Percentiles rank a stretch among this genome's conserved stretches.
Evolutionary conservation across 2,888 invertebrate genomes (phyloP).

Genomic region (Megaustenia siamemsis): DNA sequence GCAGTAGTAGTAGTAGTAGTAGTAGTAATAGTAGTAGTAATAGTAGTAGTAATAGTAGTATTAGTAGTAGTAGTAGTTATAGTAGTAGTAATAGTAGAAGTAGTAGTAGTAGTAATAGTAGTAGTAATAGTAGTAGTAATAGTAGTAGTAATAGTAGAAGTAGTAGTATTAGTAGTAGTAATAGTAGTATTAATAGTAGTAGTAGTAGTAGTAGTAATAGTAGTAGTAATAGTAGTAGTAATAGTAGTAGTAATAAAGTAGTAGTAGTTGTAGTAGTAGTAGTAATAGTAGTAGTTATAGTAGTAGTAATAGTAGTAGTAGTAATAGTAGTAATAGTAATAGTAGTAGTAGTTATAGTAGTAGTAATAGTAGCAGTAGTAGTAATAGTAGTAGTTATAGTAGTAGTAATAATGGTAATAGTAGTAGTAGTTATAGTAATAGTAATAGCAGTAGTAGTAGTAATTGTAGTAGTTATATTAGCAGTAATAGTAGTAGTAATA

Average conservation of each 20-base stretch:
- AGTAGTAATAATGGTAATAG: not conserved
- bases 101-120: conserved; percentile 47
- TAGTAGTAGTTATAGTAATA: not conserved
- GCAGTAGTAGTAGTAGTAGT: not conserved
- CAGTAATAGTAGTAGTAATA: not conserved
- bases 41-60: not conserved
- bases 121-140: conserved; percentile 48
- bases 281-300: conserved; percentile 32
- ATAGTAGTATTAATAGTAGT: conserved; percentile 49
- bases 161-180: conserved; percentile 16
- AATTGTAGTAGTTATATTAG: no score
- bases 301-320: not conserved
- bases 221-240: conserved; percentile 48
- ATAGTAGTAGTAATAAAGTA: conserved; percentile 49
- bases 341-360: not conserved
- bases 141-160: conserved; percentile 24
- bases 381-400: not conserved
- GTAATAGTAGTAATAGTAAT: not conserved
- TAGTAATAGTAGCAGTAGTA: conserved; percentile 9
- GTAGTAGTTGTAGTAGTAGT: conserved; percentile 29
- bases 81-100: conserved; percentile 18
- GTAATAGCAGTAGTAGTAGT: no score
- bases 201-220: conserved; percentile 42
- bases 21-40: not conserved
- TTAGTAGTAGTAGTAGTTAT: no score